Percentiles rank a stretch among this genome's conserved stretches.
phyloP scores from a whole-genome alignment of 2,797 vertebrate genomes.

The Cuculus canorus region DNA sequence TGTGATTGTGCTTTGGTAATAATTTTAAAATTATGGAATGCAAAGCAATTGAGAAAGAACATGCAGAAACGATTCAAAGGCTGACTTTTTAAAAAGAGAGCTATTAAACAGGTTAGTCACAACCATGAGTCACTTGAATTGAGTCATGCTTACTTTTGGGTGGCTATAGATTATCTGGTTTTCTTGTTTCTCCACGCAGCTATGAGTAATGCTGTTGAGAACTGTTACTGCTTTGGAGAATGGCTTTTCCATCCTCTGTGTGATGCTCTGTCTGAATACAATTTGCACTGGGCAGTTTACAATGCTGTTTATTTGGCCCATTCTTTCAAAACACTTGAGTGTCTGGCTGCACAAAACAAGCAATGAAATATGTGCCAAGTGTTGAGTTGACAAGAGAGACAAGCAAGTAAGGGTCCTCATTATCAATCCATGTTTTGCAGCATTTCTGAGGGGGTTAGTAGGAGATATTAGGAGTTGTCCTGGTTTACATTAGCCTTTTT shows the following conservation, averaged over 20 bases:
- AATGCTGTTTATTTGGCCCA: not conserved
- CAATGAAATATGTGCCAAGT: not conserved
- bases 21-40: not conserved
- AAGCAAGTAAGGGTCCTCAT: not conserved
- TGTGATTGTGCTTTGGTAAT: not conserved
- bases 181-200: not conserved
- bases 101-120: slow-evolving; percentile 55
- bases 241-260: not conserved
- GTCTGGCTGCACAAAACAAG: not conserved
- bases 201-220: not conserved
- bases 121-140: slow-evolving; percentile 19
- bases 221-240: not conserved
- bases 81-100: not conserved
- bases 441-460: not conserved
- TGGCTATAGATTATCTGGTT: not conserved
- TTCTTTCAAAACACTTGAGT: not conserved
- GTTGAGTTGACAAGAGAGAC: not conserved
- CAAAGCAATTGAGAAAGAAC: not conserved
- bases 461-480: not conserved
- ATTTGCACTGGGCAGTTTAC: not conserved
- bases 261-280: not conserved
- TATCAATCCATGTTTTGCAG: not conserved
- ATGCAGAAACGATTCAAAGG: not conserved
- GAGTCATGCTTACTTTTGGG: slow-evolving; percentile 35
- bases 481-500: not conserved